A percentile compares a stretch with the other conserved stretches of the same genome.
These are phyloP conservation scores for Acanthisitta chloris DNA, from an alignment of 2,113 vertebrate genomes.

Conservation along the genomic window DNA sequence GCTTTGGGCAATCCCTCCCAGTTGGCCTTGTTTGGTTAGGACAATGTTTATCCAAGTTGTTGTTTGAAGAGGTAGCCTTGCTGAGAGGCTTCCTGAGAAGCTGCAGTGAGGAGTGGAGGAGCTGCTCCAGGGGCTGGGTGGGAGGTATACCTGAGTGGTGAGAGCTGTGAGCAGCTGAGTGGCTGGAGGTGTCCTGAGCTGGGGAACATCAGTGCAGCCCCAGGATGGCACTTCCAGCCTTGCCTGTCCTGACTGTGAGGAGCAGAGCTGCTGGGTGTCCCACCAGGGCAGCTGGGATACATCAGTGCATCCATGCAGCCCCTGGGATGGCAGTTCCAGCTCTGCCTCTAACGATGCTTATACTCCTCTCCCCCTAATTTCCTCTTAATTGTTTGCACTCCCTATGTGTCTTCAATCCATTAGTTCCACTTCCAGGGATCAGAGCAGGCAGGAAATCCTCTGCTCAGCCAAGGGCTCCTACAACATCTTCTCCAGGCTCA, in stretches of 20 bases:
- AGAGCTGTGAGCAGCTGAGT: too few relatives aligned
- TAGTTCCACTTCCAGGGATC: constrained; percentile 10
- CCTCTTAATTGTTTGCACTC: constrained; percentile 35
- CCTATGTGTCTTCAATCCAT: background rate
- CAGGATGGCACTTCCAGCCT: too few relatives aligned
- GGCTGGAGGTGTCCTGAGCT: too few relatives aligned
- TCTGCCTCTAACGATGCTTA: constrained; percentile 49
- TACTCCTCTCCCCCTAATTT: constrained; percentile 34
- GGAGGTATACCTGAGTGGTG: rapidly evolving
- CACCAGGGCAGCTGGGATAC: too few relatives aligned
- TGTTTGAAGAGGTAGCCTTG: background rate
- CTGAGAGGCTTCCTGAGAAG: background rate
- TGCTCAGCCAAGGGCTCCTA: constrained; percentile 47
- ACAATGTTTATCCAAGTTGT: background rate
- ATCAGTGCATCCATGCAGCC: background rate
- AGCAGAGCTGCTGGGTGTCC: too few relatives aligned
- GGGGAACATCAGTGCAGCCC: too few relatives aligned
- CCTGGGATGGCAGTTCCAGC: constrained; percentile 38
- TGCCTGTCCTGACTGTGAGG: too few relatives aligned
- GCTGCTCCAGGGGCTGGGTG: background rate
- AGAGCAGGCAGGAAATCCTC: constrained; percentile 69
- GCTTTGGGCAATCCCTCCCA: constrained; percentile 59
- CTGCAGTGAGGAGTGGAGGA: background rate
- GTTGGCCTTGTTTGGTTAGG: constrained; percentile 62
- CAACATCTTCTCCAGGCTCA: constrained; percentile 43